Percentiles rank a stretch among this genome's conserved stretches.
Conservation (phyloP, 2,888 invertebrate genomes). For the Yponomeuta malinellus region DNA sequence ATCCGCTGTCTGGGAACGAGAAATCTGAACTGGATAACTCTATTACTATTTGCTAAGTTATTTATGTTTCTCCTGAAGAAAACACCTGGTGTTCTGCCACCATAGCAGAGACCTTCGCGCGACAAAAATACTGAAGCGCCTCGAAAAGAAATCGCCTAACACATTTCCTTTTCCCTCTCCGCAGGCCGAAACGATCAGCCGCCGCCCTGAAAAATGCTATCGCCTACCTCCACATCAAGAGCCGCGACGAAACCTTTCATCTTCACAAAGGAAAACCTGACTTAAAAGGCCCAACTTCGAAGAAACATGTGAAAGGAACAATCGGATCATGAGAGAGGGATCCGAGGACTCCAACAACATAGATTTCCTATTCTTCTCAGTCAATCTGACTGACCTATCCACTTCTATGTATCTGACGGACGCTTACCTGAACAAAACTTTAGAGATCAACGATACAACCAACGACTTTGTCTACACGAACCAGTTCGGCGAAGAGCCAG, state of each 20-base stretch:
- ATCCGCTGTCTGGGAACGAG: no score
- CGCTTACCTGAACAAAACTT: conserved; percentile 46
- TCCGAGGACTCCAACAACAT: conserved; percentile 42
- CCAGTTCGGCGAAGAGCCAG: conserved; percentile 56
- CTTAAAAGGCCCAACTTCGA: conserved; percentile 29
- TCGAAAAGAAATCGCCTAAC: conserved; percentile 1
- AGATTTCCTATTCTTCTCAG: conserved; percentile 32
- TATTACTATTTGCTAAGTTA: no score
- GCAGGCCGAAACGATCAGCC: not conserved
- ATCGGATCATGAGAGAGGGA: conserved; percentile 61
- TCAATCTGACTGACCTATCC: conserved; percentile 54
- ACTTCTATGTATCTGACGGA: conserved; percentile 69
- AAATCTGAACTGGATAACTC: no score
- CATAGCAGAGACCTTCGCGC: not conserved
- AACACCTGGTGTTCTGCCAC: not conserved
- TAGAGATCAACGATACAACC: conserved; percentile 51
- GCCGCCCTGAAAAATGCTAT: not conserved
- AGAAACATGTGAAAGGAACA: conserved; percentile 50
- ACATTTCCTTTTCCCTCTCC: conserved; percentile 6
- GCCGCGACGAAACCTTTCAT: conserved; percentile 22
- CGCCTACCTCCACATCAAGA: not conserved
- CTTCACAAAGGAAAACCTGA: conserved; percentile 44
- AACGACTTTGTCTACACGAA: conserved; percentile 55
- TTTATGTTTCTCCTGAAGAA: not conserved
- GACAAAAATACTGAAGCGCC: not conserved